Percentiles rank a stretch among this genome's conserved stretches.
Evolutionary conservation across 2,888 invertebrate species (phyloP).

Genomic region (Spilosoma lubricipeda): DNA sequence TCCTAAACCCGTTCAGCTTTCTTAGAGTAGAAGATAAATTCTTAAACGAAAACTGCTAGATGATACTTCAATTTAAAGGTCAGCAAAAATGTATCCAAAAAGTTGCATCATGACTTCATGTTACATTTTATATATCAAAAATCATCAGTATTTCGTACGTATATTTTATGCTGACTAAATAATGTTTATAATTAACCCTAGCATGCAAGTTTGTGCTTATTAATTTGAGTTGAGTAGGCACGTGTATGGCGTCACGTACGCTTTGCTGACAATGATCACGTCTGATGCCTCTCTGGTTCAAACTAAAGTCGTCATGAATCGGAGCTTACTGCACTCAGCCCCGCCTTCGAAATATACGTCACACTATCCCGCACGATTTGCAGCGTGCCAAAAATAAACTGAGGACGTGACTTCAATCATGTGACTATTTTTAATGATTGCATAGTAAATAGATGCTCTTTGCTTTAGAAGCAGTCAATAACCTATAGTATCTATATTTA

Average conservation of each 20-base stretch:
- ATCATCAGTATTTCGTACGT: not conserved
- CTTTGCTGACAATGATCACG: conserved; percentile 34
- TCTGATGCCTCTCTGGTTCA: conserved; percentile 20
- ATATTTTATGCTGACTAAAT: not conserved
- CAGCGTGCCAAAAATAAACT: conserved; percentile 38
- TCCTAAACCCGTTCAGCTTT: too few relatives aligned
- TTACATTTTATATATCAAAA: not conserved
- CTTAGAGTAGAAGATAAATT: not conserved
- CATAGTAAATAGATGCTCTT: conserved; percentile 18
- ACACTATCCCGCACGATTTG: conserved; percentile 20
- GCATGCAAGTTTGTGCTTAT: not conserved
- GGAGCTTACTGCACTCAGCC: conserved; percentile 51
- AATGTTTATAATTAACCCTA: not conserved
- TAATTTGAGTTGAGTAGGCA: conserved; percentile 19
- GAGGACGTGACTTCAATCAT: conserved; percentile 48
- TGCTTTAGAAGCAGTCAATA: not conserved
- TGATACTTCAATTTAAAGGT: not conserved
- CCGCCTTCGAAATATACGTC: conserved; percentile 50
- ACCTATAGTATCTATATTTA: not conserved
- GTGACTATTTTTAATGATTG: conserved; percentile 23
- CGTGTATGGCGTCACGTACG: conserved; percentile 76
- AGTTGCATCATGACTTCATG: not conserved
- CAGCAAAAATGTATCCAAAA: not conserved
- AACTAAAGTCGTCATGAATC: conserved; percentile 40
- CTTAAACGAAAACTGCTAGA: not conserved